Evolutionary conservation across 2,113 vertebrate species (phyloP), one percentile per base, ranked within the genome.

Genomic region (Petrocephalus zakoni): DNA sequence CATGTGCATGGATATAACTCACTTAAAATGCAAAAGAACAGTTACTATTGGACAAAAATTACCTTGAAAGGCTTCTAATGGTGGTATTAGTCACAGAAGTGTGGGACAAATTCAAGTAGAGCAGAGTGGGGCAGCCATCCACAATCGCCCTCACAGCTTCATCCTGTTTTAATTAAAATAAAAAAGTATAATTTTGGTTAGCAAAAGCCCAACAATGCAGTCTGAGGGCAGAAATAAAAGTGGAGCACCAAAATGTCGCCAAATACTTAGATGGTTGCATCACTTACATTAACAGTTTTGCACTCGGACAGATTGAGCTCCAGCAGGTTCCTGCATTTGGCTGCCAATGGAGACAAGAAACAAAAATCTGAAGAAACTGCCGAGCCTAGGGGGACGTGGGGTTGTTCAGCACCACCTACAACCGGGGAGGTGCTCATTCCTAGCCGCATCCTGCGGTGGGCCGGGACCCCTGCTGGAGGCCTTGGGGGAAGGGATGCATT

Each of bases 41-140:
- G 34, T 2, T 81, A 58, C n/a, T 52, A 22, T 25, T 72, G 68
- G 29, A 9, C 4, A 81, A 42, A 34, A 34, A 49, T 88, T 94
- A 97, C 96, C 95, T 97, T 64, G 95, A 94, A 64, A 98, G 91
- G 25, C 95, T 91, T 87, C 89, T n/a, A 46, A 97, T 89, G 0
- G 94, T 94, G 88, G 91, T 91, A 72, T 97, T 95, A 87, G 95
- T 96, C 91, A 96, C 92, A 19, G 68, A 22, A 29, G 97, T 97
- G 91, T 93, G 93, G 0, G 95, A 96, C 9, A 98, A 89, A 91
- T 97, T 97, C 88, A 96, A 94, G 93, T 93, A 95, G n/a, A 97
- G 93, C 89, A 98, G 92, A 53, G 94, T 93, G 53, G 92, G 92
- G 86, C 96, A 98, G 29, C 94, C 92, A 89, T 96, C 95, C 2